Base-by-base conservation (phyloP, 2,888 invertebrate species). In the Asteroscopus sphinx region DNA sequence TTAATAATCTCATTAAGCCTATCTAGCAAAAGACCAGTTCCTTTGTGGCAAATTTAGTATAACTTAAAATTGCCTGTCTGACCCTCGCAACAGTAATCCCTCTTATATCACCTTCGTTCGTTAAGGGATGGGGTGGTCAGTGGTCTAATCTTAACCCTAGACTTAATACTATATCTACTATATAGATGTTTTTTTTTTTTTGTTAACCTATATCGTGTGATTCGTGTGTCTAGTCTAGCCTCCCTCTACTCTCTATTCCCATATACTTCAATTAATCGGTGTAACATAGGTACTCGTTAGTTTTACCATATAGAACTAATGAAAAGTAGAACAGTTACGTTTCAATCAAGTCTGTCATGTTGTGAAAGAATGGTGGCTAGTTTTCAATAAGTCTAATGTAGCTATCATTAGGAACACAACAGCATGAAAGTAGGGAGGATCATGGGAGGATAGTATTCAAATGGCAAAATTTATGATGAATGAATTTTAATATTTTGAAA, bases 381-480 rank as follows among this genome's bases (percentile, higher is more conserved):
- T 11, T 17, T n/a, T 26, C 7, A 26, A 26, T 26, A 26, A 8
- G 26, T 26, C 7, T 26, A 6, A 28, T 7, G 2, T 28, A 8
- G 28, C 11, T 28, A 28, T 3, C 28, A 28, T 28, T 4, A 0
- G 4, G 8, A 37, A 58, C n/a, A 42, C 3, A 40, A 39, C 21
- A 21, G 21, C 6, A 3, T 17, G 15, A 13, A 35, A 41, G 39
- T 62, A 26, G 41, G 41, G 25, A 9, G 61, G 2, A 12, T 62
- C 51, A 25, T 25, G 25, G 3, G 3, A 6, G 6, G 6, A 25
- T 52, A 41, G 33, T 32, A 15, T 37, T 55, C 48, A 54, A 63
- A 62, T 45, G 69, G 15, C 62, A 62, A 30, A 68, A 68, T 68
- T 35, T 51, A 68, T 61, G 62, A 63, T 39, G 13, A 26, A 49